Evolutionary conservation across 1,140 invertebrate genomes (phyloP).

Genomic region (Calephelis nemesis): DNA sequence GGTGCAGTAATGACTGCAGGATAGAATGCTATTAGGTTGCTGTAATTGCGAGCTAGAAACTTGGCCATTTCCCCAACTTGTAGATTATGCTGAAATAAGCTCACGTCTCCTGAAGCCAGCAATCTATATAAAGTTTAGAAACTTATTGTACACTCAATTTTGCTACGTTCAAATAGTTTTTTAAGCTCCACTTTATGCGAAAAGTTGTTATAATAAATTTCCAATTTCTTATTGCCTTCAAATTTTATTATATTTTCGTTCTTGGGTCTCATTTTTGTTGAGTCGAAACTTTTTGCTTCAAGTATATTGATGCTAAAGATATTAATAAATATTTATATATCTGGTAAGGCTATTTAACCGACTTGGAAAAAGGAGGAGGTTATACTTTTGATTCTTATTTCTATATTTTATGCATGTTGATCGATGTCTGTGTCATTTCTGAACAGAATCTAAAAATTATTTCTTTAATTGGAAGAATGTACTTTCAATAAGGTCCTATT

Average conservation of each 20-base stretch:
- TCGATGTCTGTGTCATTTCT: too few relatives aligned
- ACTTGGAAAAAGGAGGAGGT: too few relatives aligned
- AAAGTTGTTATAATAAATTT: slow-evolving; percentile 9
- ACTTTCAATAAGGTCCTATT: too few relatives aligned
- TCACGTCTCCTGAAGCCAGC: slow-evolving; percentile 26
- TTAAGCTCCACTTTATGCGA: slow-evolving; percentile 14
- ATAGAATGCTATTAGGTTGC: slow-evolving; percentile 36
- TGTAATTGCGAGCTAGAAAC: slow-evolving; percentile 39
- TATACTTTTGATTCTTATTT: too few relatives aligned
- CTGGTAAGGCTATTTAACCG: too few relatives aligned
- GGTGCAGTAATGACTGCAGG: slow-evolving; percentile 34
- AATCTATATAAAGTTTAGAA: slow-evolving; percentile 24
- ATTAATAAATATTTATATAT: too few relatives aligned
- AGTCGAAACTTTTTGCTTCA: too few relatives aligned
- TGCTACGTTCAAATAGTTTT: slow-evolving; percentile 17
- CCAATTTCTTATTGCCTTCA: slow-evolving; percentile 4
- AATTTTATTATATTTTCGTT: background rate
- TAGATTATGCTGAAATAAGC: slow-evolving; percentile 27
- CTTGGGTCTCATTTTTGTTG: too few relatives aligned
- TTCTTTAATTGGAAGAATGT: too few relatives aligned
- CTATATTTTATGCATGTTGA: too few relatives aligned
- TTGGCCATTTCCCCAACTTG: slow-evolving; percentile 36
- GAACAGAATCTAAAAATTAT: too few relatives aligned
- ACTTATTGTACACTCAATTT: slow-evolving; percentile 22
- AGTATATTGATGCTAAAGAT: too few relatives aligned